These are phyloP conservation scores for Ennomos erosarius DNA, from an alignment of 2,888 invertebrate species.

Conservation along the genomic window DNA sequence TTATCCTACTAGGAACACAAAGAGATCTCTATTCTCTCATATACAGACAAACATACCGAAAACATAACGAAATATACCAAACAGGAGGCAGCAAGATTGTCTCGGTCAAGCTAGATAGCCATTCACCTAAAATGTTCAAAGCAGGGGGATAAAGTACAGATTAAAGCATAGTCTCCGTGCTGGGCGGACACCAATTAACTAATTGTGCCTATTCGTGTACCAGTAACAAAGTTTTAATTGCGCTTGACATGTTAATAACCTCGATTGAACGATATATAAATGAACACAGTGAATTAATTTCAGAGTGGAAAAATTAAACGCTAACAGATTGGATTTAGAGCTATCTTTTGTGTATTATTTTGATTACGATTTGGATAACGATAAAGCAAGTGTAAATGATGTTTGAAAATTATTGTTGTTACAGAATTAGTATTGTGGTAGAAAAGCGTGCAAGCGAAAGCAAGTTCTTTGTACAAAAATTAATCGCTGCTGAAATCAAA, in stretches of 20 bases:
- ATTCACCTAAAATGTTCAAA: constrained; percentile 7
- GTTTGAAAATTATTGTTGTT: too few relatives aligned
- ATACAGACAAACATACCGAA: neutral
- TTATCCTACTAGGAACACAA: constrained; percentile 10
- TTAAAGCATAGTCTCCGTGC: too few relatives aligned
- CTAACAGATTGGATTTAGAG: neutral
- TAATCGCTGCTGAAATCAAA: too few relatives aligned
- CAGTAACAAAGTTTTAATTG: constrained; percentile 33
- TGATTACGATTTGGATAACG: too few relatives aligned
- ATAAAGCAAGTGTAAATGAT: too few relatives aligned
- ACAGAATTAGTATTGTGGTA: too few relatives aligned
- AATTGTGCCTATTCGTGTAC: constrained; percentile 34
- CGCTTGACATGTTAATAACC: constrained; percentile 39
- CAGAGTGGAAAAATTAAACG: neutral
- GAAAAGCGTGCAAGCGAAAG: too few relatives aligned
- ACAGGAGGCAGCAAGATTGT: neutral
- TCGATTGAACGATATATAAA: constrained; percentile 9
- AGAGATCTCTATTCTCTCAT: constrained; percentile 6
- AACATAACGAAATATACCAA: neutral
- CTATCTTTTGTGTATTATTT: neutral
- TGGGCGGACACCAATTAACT: constrained; percentile 27
- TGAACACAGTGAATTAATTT: constrained; percentile 5
- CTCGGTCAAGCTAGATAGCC: constrained; percentile 1
- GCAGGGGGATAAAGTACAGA: neutral
- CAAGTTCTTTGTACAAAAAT: too few relatives aligned